These are phyloP conservation scores for Oreochromis niloticus DNA, from an alignment of 2,113 vertebrate genomes.

Conservation along the genomic window DNA sequence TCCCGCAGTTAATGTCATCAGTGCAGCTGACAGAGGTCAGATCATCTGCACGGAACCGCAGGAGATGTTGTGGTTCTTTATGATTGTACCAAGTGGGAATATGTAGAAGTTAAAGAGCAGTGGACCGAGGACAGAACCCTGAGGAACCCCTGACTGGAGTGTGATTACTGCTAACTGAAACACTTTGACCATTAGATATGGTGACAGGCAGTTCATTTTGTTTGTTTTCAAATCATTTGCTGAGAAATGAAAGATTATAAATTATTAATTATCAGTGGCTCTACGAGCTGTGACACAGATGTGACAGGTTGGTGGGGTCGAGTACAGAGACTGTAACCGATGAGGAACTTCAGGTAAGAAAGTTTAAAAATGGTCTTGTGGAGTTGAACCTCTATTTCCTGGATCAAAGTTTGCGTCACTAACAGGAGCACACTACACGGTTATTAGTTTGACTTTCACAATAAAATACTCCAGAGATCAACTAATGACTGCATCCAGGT, in stretches of 20 bases:
- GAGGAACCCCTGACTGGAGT: neutral
- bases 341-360: neutral
- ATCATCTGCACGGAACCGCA: rapidly evolving
- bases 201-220: neutral
- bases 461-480: neutral
- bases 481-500: neutral
- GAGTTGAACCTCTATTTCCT: neutral
- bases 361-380: neutral
- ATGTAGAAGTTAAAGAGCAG: neutral
- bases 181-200: neutral
- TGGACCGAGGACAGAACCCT: rapidly evolving
- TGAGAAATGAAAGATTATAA: neutral
- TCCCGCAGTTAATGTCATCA: neutral
- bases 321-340: neutral
- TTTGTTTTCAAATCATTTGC: neutral
- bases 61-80: neutral
- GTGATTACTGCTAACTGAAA: neutral
- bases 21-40: neutral
- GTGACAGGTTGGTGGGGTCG: neutral
- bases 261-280: neutral
- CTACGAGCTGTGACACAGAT: rapidly evolving
- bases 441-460: neutral
- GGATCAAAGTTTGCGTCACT: neutral
- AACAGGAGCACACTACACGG: neutral
- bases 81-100: neutral